These are phyloP conservation scores for Tolmerus cingulatus DNA, from an alignment of 2,888 invertebrate genomes.

Conservation along the genomic window DNA sequence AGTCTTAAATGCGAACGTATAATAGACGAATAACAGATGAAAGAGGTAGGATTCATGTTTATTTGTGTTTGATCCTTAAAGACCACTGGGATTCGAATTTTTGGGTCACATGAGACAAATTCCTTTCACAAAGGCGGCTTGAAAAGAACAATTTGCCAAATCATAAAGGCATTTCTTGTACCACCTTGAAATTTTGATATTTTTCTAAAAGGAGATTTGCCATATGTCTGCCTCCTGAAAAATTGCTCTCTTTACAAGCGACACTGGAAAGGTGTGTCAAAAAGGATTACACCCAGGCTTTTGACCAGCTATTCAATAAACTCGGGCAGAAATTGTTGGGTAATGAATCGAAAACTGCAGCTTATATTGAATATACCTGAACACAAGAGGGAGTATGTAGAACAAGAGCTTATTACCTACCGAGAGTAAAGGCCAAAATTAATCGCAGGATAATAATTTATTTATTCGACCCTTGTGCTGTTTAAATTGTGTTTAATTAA, in stretches of 20 bases:
- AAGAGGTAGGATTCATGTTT: neutral
- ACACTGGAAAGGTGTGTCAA: neutral
- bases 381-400: neutral
- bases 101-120: neutral
- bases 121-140: neutral
- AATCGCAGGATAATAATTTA: neutral
- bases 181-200: constrained; percentile 27
- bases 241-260: neutral
- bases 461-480: neutral
- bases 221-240: neutral
- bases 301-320: constrained; percentile 15
- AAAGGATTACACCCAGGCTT: constrained; percentile 16
- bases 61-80: neutral
- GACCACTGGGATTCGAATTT: neutral
- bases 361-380: neutral
- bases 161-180: neutral
- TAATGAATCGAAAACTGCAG: neutral
- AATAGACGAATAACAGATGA: neutral
- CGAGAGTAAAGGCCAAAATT: neutral
- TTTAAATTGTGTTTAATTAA: constrained; percentile 13
- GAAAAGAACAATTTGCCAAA: constrained; percentile 23
- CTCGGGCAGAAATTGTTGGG: neutral
- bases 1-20: neutral
- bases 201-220: neutral
- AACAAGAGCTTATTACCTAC: neutral